Conservation (phyloP, 2,888 invertebrate genomes). For the Drosophila prolongata region DNA sequence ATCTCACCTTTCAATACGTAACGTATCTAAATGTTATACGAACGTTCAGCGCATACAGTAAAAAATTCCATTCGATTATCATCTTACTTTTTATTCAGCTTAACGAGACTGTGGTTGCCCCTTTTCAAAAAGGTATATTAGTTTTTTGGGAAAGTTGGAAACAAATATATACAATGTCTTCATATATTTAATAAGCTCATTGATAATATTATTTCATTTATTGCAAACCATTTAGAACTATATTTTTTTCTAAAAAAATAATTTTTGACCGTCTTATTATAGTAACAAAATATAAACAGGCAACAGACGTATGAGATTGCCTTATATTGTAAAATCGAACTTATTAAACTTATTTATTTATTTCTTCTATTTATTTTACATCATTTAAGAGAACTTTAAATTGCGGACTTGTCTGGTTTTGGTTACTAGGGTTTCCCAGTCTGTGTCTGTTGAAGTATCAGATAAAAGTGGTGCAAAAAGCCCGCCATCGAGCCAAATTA, state of each 20-base stretch:
- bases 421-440: background rate
- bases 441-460: slow-evolving; percentile 1
- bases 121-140: background rate
- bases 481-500: slow-evolving; percentile 7
- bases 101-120: slow-evolving; percentile 56
- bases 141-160: no score
- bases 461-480: background rate
- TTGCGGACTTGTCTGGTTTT: background rate
- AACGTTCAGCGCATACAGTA: slow-evolving; percentile 1
- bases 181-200: background rate
- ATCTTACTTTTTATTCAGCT: slow-evolving; percentile 57
- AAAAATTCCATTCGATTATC: slow-evolving; percentile 62
- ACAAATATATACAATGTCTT: no score
- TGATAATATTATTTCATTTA: no score
- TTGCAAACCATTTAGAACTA: no score
- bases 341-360: no score
- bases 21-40: slow-evolving; percentile 17
- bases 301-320: no score
- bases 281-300: no score
- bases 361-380: background rate
- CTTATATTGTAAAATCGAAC: no score
- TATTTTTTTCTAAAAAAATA: no score
- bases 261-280: no score
- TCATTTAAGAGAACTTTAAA: background rate
- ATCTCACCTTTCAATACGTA: slow-evolving; percentile 31